phyloP scores from a whole-genome alignment of 2,797 vertebrate genomes.

The Myoxocephalus aenaeus region DNA sequence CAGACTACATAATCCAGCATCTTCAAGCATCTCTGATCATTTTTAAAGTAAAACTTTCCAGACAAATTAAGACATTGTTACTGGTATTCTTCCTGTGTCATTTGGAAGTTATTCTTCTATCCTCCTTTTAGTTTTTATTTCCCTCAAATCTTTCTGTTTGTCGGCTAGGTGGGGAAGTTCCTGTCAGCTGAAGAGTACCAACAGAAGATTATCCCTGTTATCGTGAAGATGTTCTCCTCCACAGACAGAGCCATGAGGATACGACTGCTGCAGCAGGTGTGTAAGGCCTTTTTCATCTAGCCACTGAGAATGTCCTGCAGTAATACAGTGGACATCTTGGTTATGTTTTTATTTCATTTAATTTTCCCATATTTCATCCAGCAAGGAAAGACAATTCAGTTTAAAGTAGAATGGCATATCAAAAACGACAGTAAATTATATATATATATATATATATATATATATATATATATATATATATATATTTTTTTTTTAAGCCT shows the following conservation, averaged over 20 bases:
- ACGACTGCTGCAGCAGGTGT: constrained; percentile 93
- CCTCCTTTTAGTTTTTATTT: neutral
- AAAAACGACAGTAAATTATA: neutral
- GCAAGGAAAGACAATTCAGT: neutral
- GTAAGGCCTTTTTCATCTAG: neutral
- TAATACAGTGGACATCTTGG: neutral
- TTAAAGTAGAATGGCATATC: neutral
- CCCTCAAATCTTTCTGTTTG: neutral
- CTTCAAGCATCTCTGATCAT: neutral
- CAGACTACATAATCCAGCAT: neutral
- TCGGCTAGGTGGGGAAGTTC: constrained; percentile 90
- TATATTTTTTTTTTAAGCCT: neutral
- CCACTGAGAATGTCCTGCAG: neutral
- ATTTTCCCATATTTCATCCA: neutral
- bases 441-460: too few species aligned
- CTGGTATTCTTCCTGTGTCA: neutral
- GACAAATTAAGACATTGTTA: neutral
- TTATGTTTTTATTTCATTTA: neutral
- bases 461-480: too few species aligned
- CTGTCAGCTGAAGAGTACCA: constrained; percentile 92
- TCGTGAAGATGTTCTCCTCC: constrained; percentile 97
- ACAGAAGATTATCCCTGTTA: constrained; percentile 93
- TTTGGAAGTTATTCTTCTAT: neutral
- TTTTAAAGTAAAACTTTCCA: neutral
- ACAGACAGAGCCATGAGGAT: constrained; percentile 95